These are phyloP conservation scores for Calosoma granatense DNA, from an alignment of 1,140 invertebrate genomes.

Conservation along the genomic window DNA sequence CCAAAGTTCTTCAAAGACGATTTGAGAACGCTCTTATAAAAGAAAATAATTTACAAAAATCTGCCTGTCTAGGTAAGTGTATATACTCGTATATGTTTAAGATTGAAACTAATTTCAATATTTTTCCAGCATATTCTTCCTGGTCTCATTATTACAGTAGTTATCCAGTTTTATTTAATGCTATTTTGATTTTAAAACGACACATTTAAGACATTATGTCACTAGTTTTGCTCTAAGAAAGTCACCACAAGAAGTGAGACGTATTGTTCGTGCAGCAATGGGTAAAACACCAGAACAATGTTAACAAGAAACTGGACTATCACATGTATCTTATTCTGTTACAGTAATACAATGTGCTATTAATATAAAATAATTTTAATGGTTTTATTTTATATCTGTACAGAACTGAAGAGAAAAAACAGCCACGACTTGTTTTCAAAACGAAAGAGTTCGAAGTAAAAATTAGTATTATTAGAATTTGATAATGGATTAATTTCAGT, in stretches of 20 bases:
- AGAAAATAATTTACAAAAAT: constrained; percentile 60
- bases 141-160: constrained; percentile 85
- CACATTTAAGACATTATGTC: constrained; percentile 78
- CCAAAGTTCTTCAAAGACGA: constrained; percentile 59
- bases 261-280: too few relatives aligned
- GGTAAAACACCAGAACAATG: constrained; percentile 19
- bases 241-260: too few relatives aligned
- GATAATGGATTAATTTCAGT: too few relatives aligned
- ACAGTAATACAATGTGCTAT: not conserved
- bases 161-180: constrained; percentile 69
- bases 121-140: constrained; percentile 69
- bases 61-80: constrained; percentile 65
- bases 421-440: too few relatives aligned
- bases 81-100: not conserved
- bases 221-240: too few relatives aligned
- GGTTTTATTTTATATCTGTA: not conserved
- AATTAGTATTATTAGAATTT: constrained; percentile 31
- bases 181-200: constrained; percentile 67
- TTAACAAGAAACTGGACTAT: constrained; percentile 30
- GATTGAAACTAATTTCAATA: constrained; percentile 11
- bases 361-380: not conserved
- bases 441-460: not conserved
- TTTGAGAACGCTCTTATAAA: too few relatives aligned
- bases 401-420: not conserved
- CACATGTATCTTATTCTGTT: constrained; percentile 20